Evolutionary conservation across 2,888 invertebrate species (phyloP).

Genomic region (Pandemis cinnamomeana): DNA sequence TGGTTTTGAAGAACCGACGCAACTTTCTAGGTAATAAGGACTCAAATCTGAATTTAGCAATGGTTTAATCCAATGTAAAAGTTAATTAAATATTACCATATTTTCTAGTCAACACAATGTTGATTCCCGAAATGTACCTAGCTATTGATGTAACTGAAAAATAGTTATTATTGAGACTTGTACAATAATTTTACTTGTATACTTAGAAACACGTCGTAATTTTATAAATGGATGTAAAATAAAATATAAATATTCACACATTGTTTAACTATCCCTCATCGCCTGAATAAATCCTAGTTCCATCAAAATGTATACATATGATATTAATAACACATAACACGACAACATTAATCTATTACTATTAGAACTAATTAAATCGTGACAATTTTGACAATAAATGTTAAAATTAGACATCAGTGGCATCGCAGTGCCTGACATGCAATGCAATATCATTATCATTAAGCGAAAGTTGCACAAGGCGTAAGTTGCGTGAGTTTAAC

Average conservation of each 20-base stretch:
- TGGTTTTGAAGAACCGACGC: neutral
- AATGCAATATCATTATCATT: no score
- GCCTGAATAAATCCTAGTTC: neutral
- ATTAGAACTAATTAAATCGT: neutral
- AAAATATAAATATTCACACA: constrained; percentile 49
- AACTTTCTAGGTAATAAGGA: constrained; percentile 3
- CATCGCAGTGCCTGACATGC: neutral
- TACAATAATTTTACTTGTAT: constrained; percentile 44
- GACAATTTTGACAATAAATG: neutral
- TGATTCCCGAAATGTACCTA: constrained; percentile 10
- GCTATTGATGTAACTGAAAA: constrained; percentile 30
- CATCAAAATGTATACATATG: neutral
- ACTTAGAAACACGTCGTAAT: constrained; percentile 51
- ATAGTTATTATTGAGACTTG: constrained; percentile 37
- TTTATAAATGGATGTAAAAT: constrained; percentile 72
- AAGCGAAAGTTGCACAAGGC: no score
- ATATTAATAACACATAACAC: neutral
- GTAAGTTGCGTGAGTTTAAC: no score
- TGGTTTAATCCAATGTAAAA: neutral
- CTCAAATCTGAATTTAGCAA: neutral
- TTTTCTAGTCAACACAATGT: constrained; percentile 35
- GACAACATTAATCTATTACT: neutral
- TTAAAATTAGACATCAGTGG: neutral
- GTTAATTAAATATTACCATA: neutral
- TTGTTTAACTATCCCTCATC: constrained; percentile 39